A percentile compares a stretch with the other conserved stretches of the same genome.
Conservation (phyloP, 2,797 vertebrate species). For the Manis crassicaudata region DNA sequence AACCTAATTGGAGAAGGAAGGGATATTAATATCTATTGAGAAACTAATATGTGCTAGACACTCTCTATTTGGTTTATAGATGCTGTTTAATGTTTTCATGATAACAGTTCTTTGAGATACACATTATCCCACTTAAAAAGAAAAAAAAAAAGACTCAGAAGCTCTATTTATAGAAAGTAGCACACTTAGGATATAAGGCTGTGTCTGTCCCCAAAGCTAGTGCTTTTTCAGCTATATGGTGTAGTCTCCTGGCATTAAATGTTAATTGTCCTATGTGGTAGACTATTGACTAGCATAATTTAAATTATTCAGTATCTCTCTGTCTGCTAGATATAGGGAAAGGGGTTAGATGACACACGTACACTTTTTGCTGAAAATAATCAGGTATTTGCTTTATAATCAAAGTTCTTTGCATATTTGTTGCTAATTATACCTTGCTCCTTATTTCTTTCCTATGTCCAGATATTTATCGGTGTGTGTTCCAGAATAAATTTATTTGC, state of each 20-base stretch:
- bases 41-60: not conserved
- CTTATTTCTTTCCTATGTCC: not conserved
- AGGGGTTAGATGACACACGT: not conserved
- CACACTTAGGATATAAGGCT: not conserved
- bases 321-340: not conserved
- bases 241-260: constrained; percentile 4
- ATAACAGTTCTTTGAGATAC: not conserved
- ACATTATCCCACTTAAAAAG: not conserved
- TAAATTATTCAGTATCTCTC: constrained; percentile 58
- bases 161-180: constrained; percentile 14
- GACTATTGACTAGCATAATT: constrained; percentile 2
- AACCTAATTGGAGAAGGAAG: not conserved
- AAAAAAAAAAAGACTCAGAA: not conserved
- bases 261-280: constrained; percentile 49
- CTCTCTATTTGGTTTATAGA: not conserved
- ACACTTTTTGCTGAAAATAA: not conserved
- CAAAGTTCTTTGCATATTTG: not conserved
- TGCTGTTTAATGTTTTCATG: not conserved
- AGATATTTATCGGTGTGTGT: not conserved
- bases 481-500: not conserved
- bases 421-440: not conserved
- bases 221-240: not conserved
- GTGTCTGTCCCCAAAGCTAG: not conserved
- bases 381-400: not conserved
- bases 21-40: not conserved